Evolutionary conservation across 1,140 invertebrate species (phyloP), one percentile per base, ranked within the genome.

Genomic region (Holotrichia oblita): DNA sequence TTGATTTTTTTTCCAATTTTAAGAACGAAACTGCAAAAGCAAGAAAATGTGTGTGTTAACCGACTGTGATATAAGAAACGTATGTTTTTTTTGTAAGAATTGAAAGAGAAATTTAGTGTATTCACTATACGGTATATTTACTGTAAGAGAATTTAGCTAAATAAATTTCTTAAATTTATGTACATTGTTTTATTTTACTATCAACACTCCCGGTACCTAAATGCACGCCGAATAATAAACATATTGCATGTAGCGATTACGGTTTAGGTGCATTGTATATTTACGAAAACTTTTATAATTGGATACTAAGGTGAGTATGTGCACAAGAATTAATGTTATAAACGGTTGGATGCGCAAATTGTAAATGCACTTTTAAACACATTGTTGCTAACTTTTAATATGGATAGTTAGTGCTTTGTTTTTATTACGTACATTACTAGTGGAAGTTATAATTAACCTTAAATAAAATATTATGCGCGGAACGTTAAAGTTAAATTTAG

Each of bases 41-140:
- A 69, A 72, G 27, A 34, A n/a, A 44, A 41, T 74, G 12, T 44
- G 73, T 74, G 73, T 74, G 73, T 44, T 74, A 74, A 74, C 73
- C 40, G 73, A 74, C 73, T 74, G 73, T 74, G 73, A 74, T 74
- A 74, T 41, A 74, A 74, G 73, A 74, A 74, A 74, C 73, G 73
- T 74, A 74, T 74, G 73, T 74, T 74, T 74, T 34, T n/a, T 74
- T 22, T 41, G 34, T 41, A 42, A 74, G 73, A 74, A 41, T 41
- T 74, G 73, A 27, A 40, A 27, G 41, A 74, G 17, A 42, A 42
- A 74, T 74, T 22, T 42, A 22, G 40, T 74, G 34, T 40, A 74
- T 41, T 12, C 6, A 74, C 34, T 74, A 74, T 20, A 41, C 27
- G 27, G 22, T 69, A 69, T 22, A 27, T 69, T 69, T 69, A 69